These are phyloP conservation scores for Apteryx owenii DNA, from an alignment of 2,113 vertebrate genomes.

Conservation along the genomic window DNA sequence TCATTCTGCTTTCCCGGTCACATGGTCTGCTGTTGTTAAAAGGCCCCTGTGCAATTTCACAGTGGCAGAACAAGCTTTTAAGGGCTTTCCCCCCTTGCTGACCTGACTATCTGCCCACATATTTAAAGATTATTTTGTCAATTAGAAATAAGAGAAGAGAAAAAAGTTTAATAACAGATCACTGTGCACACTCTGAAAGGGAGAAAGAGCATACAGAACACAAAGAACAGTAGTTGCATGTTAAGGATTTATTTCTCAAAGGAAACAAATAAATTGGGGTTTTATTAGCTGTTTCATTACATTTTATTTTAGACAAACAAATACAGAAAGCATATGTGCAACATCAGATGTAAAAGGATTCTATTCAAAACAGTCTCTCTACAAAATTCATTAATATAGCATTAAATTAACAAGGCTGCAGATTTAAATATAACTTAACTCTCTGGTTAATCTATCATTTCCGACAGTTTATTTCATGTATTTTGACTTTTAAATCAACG, in stretches of 20 bases:
- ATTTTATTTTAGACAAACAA: constrained; percentile 79
- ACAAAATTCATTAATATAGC: constrained; percentile 75
- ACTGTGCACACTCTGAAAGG: constrained; percentile 49
- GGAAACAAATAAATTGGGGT: constrained; percentile 72
- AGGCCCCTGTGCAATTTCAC: background rate
- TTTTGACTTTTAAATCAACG: constrained; percentile 72
- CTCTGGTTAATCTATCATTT: constrained; percentile 69
- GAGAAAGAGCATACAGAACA: constrained; percentile 57
- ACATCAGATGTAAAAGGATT: constrained; percentile 75
- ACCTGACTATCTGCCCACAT: background rate
- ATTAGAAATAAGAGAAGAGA: constrained; percentile 53
- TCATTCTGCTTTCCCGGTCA: background rate
- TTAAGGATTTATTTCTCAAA: constrained; percentile 68
- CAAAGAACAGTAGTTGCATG: constrained; percentile 63
- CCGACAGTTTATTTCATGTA: constrained; percentile 66
- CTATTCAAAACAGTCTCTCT: constrained; percentile 71
- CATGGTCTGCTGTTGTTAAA: background rate
- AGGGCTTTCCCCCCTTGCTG: background rate
- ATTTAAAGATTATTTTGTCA: constrained; percentile 5
- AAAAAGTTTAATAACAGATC: constrained; percentile 17
- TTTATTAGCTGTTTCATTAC: constrained; percentile 86
- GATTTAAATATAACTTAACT: constrained; percentile 75
- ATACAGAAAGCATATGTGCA: constrained; percentile 74
- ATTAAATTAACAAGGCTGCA: constrained; percentile 71
- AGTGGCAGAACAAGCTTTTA: background rate